A percentile compares a stretch with the other conserved stretches of the same genome.
Evolutionary conservation across 2,113 vertebrate genomes (phyloP).

Genomic region (Pygoscelis antarcticus): DNA sequence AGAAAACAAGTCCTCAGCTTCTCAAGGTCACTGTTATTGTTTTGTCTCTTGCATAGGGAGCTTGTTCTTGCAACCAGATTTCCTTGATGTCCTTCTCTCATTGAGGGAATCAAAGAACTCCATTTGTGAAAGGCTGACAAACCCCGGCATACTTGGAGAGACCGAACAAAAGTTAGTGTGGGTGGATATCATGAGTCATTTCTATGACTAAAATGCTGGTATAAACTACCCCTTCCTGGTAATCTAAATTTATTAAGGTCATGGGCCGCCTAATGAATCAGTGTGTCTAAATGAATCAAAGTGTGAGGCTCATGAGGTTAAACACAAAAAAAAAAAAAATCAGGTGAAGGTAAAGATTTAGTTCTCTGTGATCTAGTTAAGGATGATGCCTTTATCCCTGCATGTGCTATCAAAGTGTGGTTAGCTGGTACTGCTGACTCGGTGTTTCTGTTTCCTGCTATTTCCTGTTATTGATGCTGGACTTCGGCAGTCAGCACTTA

Average conservation of each 20-base stretch:
- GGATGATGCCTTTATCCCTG: neutral
- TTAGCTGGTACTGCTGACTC: constrained; percentile 22
- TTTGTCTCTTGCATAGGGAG: neutral
- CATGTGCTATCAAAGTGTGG: constrained; percentile 39
- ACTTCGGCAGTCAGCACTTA: constrained; percentile 7
- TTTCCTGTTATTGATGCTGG: constrained; percentile 30
- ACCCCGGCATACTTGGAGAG: constrained; percentile 44
- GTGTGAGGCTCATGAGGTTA: neutral
- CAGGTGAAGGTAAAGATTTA: constrained; percentile 7
- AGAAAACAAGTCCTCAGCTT: constrained; percentile 47
- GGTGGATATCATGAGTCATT: constrained; percentile 65
- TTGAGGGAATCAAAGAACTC: constrained; percentile 45
- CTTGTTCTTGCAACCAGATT: constrained; percentile 41
- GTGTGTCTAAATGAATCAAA: constrained; percentile 8
- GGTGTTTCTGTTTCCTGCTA: constrained; percentile 32
- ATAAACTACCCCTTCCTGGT: constrained; percentile 47
- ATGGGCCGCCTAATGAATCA: constrained; percentile 17
- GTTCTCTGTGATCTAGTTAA: neutral
- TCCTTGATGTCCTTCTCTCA: constrained; percentile 44
- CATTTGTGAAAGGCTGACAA: constrained; percentile 57
- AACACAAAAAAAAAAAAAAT: neutral
- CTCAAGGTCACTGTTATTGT: constrained; percentile 42
- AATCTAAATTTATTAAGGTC: constrained; percentile 50
- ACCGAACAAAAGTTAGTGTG: constrained; percentile 66
- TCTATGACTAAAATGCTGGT: constrained; percentile 61